Evolutionary conservation across 2,888 invertebrate genomes (phyloP).

Genomic region (Glaucopsyche alexis): DNA sequence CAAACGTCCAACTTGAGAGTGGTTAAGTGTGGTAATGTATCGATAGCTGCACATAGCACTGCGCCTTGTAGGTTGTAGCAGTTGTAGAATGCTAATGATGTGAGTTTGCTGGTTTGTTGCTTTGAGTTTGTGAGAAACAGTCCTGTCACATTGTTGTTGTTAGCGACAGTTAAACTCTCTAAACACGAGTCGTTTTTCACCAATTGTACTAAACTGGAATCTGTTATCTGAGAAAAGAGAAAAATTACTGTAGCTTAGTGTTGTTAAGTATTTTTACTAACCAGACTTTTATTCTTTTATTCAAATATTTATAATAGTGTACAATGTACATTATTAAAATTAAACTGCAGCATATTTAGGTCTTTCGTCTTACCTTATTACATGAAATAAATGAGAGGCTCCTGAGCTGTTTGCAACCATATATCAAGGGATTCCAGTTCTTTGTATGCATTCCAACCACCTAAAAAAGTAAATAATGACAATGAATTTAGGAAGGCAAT

Average conservation of each 20-base stretch:
- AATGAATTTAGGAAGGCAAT: no score
- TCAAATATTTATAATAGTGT: no score
- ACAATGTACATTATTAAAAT: no score
- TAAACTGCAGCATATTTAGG: neutral
- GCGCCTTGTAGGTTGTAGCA: conserved; percentile 69
- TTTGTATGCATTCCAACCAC: conserved; percentile 71
- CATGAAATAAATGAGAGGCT: conserved; percentile 71
- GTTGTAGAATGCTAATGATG: conserved; percentile 62
- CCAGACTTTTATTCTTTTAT: no score
- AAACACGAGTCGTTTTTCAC: conserved; percentile 61
- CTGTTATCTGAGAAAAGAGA: conserved; percentile 58
- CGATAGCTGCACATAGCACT: conserved; percentile 59
- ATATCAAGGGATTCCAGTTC: conserved; percentile 74
- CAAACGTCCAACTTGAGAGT: conserved; percentile 62
- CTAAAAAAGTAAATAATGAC: conserved; percentile 47
- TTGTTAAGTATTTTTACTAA: neutral
- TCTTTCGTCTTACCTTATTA: conserved; percentile 56
- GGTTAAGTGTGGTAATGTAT: conserved; percentile 54
- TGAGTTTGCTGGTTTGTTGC: conserved; percentile 48
- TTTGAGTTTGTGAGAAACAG: conserved; percentile 61
- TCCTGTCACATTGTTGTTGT: conserved; percentile 69
- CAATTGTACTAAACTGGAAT: conserved; percentile 64
- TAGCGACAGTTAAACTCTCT: conserved; percentile 59
- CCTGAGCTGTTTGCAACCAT: conserved; percentile 72
- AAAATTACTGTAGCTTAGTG: neutral